Evolutionary conservation across 2,797 vertebrate species (phyloP).

Genomic region (Eutrigla gurnardus): DNA sequence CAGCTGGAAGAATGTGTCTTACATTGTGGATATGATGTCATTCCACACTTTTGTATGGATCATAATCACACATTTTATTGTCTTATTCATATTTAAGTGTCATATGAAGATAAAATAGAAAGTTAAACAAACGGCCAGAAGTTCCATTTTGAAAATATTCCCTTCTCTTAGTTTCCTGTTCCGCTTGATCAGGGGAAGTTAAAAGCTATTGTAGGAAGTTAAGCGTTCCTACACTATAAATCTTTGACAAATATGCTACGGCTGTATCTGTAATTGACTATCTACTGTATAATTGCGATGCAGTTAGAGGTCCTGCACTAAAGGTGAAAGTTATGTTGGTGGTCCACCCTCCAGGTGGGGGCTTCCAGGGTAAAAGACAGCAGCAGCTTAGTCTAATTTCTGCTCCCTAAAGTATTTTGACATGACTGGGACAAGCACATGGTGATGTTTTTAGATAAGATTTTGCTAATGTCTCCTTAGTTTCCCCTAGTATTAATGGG

Average conservation of each 20-base stretch:
- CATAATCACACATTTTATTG: neutral
- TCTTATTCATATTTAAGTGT: neutral
- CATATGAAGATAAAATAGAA: too few relatives aligned
- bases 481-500: slow-evolving; percentile 41
- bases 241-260: slow-evolving; percentile 64
- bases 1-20: slow-evolving; percentile 22
- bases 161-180: slow-evolving; percentile 18
- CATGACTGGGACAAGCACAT: slow-evolving; percentile 21
- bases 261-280: slow-evolving; percentile 71
- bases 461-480: slow-evolving; percentile 12
- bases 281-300: slow-evolving; percentile 45
- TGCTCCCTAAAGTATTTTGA: slow-evolving; percentile 16
- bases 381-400: neutral
- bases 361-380: slow-evolving; percentile 33
- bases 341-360: slow-evolving; percentile 32
- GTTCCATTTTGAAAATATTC: slow-evolving; percentile 19
- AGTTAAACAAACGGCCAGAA: neutral
- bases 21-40: slow-evolving; percentile 1
- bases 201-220: slow-evolving; percentile 37
- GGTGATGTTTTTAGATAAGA: slow-evolving; percentile 1
- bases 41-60: neutral
- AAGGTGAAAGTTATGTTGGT: slow-evolving; percentile 52
- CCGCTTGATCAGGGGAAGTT: slow-evolving; percentile 34
- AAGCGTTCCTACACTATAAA: slow-evolving; percentile 40
- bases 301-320: slow-evolving; percentile 75